phyloP scores from a whole-genome alignment of 1,140 invertebrate genomes.

The Holcopasites calliopsidis region DNA sequence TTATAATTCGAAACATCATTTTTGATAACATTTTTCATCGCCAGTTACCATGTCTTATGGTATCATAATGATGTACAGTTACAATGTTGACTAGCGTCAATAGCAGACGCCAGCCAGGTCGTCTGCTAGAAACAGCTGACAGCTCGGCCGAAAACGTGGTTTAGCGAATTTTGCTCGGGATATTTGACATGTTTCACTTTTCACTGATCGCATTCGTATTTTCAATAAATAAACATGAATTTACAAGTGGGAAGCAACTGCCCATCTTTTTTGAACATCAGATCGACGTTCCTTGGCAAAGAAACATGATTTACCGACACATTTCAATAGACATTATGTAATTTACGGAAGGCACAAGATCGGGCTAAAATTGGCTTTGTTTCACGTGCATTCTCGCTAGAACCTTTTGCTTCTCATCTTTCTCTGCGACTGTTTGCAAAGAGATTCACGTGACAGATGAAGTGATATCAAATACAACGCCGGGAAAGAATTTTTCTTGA shows the following conservation, averaged over 20 bases:
- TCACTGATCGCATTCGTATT: not conserved
- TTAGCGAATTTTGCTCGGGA: not conserved
- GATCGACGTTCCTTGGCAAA: not conserved
- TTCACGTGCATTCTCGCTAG: too few species aligned
- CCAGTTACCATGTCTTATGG: too few species aligned
- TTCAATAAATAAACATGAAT: not conserved
- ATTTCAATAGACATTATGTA: slow-evolving; percentile 30
- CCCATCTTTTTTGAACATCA: not conserved
- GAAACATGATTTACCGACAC: slow-evolving; percentile 21
- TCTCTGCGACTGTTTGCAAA: too few species aligned
- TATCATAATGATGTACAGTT: too few species aligned
- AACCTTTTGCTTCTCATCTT: too few species aligned
- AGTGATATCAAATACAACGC: not conserved
- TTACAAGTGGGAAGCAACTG: not conserved
- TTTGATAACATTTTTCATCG: not conserved
- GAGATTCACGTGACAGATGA: not conserved
- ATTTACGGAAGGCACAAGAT: not conserved
- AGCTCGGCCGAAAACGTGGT: slow-evolving; percentile 1
- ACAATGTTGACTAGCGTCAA: not conserved
- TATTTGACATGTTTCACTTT: not conserved
- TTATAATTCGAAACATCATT: slow-evolving; percentile 1
- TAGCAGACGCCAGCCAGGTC: slow-evolving; percentile 51
- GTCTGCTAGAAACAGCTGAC: slow-evolving; percentile 60
- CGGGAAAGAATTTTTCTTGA: not conserved
- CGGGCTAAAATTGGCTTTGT: not conserved